Evolutionary conservation across 1,140 invertebrate genomes (phyloP), one percentile per base, ranked within the genome.

Genomic region (Brevipalpus yothersi): DNA sequence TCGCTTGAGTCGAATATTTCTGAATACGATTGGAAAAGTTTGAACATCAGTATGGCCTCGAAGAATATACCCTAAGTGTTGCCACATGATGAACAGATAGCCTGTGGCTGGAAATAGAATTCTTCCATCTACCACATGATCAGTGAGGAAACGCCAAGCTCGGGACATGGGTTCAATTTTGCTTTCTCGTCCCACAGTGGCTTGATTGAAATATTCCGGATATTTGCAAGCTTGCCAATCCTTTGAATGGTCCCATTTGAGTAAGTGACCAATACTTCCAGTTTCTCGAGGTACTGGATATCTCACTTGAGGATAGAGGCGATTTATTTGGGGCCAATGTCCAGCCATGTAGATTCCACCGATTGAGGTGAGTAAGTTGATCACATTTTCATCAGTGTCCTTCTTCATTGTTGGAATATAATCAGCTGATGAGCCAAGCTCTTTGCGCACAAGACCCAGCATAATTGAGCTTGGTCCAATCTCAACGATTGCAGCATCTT

Each of bases 101-200:
- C 90, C 91, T 31, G 91, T 94, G 49, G 91, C 91, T 10, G 92
- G 92, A 73, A 89, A 96, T 3, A 97, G 72, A 41, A 93, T 76
- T 68, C 90, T 78, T 15, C 90, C 92, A 72, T 97, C 91, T 66
- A 97, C 93, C 11, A 77, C 77, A 69, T 97, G 92, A 41, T 90
- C 92, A 42, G 78, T 70, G 47, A 87, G 74, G 72, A 81, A 91
- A 49, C 79, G 72, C 68, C 92, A 82, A 39, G 64, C 64, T 8
- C 67, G 68, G 9, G 80, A 77, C 59, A 80, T 77, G 63, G 81
- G 82, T 23, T 77, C 79, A 8, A 90, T 70, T 71, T 88, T 81
- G 57, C 85, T 71, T 66, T 84, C 71, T 61, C 77, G 78, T 21
- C 84, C 83, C 31, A 78, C 75, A 63, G 74, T 70, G 2, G 65